These are phyloP conservation scores for Fulica atra DNA, from an alignment of 2,113 vertebrate genomes.

Conservation along the genomic window DNA sequence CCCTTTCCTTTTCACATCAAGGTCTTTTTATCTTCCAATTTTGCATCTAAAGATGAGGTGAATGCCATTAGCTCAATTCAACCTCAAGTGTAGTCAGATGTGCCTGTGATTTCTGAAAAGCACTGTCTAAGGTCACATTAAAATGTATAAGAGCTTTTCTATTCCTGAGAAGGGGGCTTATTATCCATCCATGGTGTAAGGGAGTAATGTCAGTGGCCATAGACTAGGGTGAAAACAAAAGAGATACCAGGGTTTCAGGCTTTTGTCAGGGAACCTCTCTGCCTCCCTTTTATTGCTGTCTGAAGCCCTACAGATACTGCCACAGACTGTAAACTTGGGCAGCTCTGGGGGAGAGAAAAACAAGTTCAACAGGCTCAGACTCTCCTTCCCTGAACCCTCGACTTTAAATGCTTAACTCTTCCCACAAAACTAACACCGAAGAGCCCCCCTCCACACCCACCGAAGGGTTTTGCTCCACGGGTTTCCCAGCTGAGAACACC, in stretches of 20 bases:
- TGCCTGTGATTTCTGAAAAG: conserved; percentile 83
- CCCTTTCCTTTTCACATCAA: conserved; percentile 81
- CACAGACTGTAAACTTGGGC: conserved; percentile 69
- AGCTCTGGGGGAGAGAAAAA: conserved; percentile 47
- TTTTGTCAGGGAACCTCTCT: conserved; percentile 74
- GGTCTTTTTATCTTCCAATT: conserved; percentile 91
- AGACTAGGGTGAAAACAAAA: conserved; percentile 80
- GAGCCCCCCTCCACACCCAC: not conserved
- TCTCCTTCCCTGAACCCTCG: conserved; percentile 27
- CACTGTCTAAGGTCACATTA: conserved; percentile 86
- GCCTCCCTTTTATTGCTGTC: conserved; percentile 71
- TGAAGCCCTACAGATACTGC: conserved; percentile 60
- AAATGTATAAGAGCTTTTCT: conserved; percentile 86
- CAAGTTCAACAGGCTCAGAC: conserved; percentile 67
- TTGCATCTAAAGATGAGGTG: conserved; percentile 87
- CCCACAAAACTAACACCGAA: not conserved
- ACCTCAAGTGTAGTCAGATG: conserved; percentile 88
- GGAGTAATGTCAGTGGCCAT: conserved; percentile 80
- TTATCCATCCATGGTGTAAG: conserved; percentile 79
- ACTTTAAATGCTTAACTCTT: conserved; percentile 41
- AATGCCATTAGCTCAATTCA: conserved; percentile 89
- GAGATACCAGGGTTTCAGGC: conserved; percentile 69
- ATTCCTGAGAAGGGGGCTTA: conserved; percentile 80
- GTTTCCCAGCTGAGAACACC: accelerated
- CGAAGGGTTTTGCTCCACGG: not conserved